Conservation (phyloP, 2,797 vertebrate genomes). For the Distichodus sexfasciatus region DNA sequence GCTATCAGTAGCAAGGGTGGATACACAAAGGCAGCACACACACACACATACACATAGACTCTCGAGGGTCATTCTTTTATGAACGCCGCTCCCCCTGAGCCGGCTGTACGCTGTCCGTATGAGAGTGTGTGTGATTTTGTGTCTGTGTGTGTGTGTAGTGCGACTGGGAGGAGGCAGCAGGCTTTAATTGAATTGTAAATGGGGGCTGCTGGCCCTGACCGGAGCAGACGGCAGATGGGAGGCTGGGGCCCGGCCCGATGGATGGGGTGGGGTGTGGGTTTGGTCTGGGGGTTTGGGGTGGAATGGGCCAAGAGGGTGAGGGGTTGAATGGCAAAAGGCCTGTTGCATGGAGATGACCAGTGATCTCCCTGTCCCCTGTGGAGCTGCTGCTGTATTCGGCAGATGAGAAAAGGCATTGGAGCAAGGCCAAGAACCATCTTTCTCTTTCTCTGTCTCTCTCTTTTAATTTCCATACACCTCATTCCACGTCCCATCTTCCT, state of each 20-base stretch:
- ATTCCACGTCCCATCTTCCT: no score
- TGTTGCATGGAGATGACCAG: constrained; percentile 69
- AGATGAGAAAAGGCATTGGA: constrained; percentile 50
- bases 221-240: constrained; percentile 81
- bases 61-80: constrained; percentile 13
- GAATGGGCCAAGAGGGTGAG: constrained; percentile 56
- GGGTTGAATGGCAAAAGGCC: constrained; percentile 54
- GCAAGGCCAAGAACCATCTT: constrained; percentile 38
- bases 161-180: constrained; percentile 68
- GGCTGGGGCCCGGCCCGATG: constrained; percentile 71
- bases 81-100: constrained; percentile 6
- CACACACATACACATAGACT: not conserved
- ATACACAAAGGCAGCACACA: not conserved
- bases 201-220: constrained; percentile 63
- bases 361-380: constrained; percentile 58
- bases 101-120: constrained; percentile 30
- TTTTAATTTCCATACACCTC: constrained; percentile 43
- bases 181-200: constrained; percentile 85
- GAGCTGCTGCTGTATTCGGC: constrained; percentile 43
- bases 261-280: constrained; percentile 64
- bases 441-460: constrained; percentile 14
- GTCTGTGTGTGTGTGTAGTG: constrained; percentile 43
- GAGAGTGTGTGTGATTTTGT: constrained; percentile 15
- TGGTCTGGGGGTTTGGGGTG: constrained; percentile 55
- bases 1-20: constrained; percentile 13